Conservation (phyloP, 2,888 invertebrate genomes). For the Drosophila neutralis region DNA sequence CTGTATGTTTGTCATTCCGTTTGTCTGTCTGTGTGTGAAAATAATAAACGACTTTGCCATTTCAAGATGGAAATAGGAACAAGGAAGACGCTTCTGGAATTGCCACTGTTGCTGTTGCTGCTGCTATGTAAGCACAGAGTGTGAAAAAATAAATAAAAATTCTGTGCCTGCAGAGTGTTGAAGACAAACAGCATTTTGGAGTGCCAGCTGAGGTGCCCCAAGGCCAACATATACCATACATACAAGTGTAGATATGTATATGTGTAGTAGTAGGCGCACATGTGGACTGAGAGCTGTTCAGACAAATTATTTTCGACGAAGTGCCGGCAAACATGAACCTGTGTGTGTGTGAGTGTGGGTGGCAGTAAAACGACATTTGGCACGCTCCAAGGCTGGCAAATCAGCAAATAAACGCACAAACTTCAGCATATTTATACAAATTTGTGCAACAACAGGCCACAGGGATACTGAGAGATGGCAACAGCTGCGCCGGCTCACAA, state of each 20-base stretch:
- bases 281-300: slow-evolving; percentile 53
- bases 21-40: slow-evolving; percentile 59
- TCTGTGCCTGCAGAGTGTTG: slow-evolving; percentile 53
- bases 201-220: slow-evolving; percentile 54
- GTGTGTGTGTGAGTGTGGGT: slow-evolving; percentile 13
- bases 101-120: slow-evolving; percentile 1
- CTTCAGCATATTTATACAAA: slow-evolving; percentile 66
- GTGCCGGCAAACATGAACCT: slow-evolving; percentile 37
- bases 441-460: slow-evolving; percentile 53
- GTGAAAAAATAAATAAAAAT: slow-evolving; percentile 77
- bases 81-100: background rate
- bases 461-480: slow-evolving; percentile 29
- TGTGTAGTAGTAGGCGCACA: slow-evolving; percentile 4
- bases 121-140: slow-evolving; percentile 65
- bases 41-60: slow-evolving; percentile 78
- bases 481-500: slow-evolving; percentile 60
- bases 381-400: slow-evolving; percentile 71
- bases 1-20: slow-evolving; percentile 32
- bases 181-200: slow-evolving; percentile 65
- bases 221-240: slow-evolving; percentile 30
- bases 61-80: slow-evolving; percentile 35
- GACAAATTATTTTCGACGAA: slow-evolving; percentile 74
- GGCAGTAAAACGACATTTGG: slow-evolving; percentile 68
- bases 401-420: slow-evolving; percentile 69
- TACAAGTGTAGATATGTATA: background rate